Evolutionary conservation across 2,797 vertebrate species (phyloP).

Genomic region (Merluccius polli): DNA sequence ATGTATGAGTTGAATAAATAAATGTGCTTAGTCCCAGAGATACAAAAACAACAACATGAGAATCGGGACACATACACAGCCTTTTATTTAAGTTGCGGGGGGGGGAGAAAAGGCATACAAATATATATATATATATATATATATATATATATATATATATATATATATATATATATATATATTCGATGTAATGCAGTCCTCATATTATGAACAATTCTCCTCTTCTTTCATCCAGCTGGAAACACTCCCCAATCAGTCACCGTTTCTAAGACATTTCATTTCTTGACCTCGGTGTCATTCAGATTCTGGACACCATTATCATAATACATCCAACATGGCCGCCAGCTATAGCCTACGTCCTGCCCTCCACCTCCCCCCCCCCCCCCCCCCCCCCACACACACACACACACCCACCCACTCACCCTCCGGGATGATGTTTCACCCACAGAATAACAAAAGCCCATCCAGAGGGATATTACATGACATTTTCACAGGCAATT

Average conservation of each 20-base stretch:
- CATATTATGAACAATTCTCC: conserved; percentile 2
- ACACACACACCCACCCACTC: too few relatives aligned
- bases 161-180: conserved; percentile 1
- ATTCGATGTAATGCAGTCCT: too few relatives aligned
- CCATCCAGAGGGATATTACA: conserved; percentile 23
- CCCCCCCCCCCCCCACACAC: not conserved
- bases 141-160: conserved; percentile 8
- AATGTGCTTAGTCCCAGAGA: not conserved
- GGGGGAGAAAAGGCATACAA: conserved; percentile 19
- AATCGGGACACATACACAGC: too few relatives aligned
- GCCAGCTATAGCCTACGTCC: conserved; percentile 44
- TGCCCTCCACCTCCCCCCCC: conserved; percentile 11
- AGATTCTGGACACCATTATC: conserved; percentile 42
- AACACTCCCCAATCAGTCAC: conserved; percentile 24
- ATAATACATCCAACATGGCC: conserved; percentile 36
- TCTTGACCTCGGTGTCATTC: conserved; percentile 44
- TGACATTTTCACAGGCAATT: conserved; percentile 37
- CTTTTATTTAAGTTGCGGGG: not conserved
- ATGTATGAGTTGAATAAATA: not conserved
- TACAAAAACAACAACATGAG: not conserved
- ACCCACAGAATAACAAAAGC: conserved; percentile 48
- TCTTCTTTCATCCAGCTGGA: conserved; percentile 12
- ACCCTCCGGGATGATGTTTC: conserved; percentile 31
- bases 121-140: not conserved
- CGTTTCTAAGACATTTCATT: conserved; percentile 27